phyloP scores from a whole-genome alignment of 2,888 invertebrate species.

The Tuta absoluta region DNA sequence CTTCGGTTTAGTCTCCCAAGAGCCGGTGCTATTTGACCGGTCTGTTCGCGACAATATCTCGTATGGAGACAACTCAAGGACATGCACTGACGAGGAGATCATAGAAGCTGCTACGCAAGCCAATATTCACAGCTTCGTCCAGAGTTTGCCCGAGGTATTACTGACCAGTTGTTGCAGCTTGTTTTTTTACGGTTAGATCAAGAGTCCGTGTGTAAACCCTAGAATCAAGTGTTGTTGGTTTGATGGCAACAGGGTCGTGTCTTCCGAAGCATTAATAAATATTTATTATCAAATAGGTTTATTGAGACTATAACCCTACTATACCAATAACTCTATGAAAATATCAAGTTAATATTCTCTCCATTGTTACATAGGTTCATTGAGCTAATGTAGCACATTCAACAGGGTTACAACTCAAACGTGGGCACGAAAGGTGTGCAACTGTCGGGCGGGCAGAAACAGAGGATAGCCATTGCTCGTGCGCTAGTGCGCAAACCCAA shows the following conservation, averaged over 20 bases:
- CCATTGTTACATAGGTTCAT: too few relatives aligned
- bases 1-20: conserved; percentile 78
- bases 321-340: too few relatives aligned
- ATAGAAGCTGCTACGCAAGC: conserved; percentile 87
- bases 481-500: conserved; percentile 83
- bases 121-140: conserved; percentile 90
- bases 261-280: too few relatives aligned
- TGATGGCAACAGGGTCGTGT: too few relatives aligned
- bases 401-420: conserved; percentile 84
- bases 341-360: too few relatives aligned
- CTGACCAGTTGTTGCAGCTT: too few relatives aligned
- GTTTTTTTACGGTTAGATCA: too few relatives aligned
- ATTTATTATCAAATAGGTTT: too few relatives aligned
- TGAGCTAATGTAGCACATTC: neutral
- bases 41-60: conserved; percentile 92
- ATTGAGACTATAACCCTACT: too few relatives aligned
- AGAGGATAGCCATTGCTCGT: conserved; percentile 85
- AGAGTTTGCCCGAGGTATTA: conserved; percentile 84
- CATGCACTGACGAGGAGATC: conserved; percentile 84
- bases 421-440: conserved; percentile 74
- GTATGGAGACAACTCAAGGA: conserved; percentile 88
- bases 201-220: too few relatives aligned
- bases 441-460: conserved; percentile 86
- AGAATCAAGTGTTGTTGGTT: too few relatives aligned
- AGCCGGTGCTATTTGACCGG: conserved; percentile 91